Base-by-base conservation (phyloP, 1,140 invertebrate genomes). In the Aphaenogaster rudis region DNA sequence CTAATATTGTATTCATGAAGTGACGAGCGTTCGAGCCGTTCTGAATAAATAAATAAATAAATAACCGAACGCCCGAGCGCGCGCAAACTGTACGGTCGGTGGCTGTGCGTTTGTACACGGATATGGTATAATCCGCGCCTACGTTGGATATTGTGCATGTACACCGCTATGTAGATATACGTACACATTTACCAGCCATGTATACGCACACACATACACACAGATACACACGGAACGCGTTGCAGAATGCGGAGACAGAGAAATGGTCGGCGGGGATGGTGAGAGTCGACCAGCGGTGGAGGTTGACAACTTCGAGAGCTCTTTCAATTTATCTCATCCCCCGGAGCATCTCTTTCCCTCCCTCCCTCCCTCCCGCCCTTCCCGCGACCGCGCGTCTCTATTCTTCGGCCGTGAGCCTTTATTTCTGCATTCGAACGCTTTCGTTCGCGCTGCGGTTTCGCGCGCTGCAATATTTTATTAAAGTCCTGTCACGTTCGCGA, bases 241-340 rank as follows among this genome's bases (percentile, higher is more conserved):
- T 76, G 54, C 54, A 63, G 42, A 61, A 76, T 39, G 42, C 80
- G 28, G 69, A 84, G 69, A 74, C 69, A 74, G 80, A 84, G 80
- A 86, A 86, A 78, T 78, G 72, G 74, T 77, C 7, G 67, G 28
- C 57, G 61, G 66, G 57, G n/a, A 21, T 57, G n/a, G 82, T 42
- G 71, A 80, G 85, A 66, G 77, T 81, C 84, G 90, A 89, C 86
- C 86, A 88, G 78, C 80, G 86, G 90, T 86, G 91, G 92, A 93
- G 93, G 90, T 94, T 94, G 94, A 95, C 94, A 94, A 95, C 91
- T 95, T 94, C 89, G 92, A 94, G 93, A 94, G 93, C 91, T 93
- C 93, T 94, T 94, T 95, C 94, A 94, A 95, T 95, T 95, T 95
- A 95, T 93, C 92, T 94, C 91, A 91, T 94, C 91, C 92, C 90